Evolutionary conservation across 2,113 vertebrate species (phyloP).

Genomic region (Equus przewalskii): DNA sequence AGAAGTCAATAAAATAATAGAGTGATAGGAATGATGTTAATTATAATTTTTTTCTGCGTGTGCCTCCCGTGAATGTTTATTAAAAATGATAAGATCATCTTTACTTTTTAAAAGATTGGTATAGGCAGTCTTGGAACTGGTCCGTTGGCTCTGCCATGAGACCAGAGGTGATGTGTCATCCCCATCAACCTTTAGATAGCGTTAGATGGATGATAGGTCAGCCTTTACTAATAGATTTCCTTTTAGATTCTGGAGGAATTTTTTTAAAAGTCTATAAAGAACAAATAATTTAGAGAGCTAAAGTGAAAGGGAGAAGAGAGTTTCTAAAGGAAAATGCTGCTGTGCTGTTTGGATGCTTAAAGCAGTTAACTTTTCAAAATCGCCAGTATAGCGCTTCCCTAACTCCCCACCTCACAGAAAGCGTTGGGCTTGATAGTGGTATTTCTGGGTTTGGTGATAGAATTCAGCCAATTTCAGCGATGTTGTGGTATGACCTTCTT

Average conservation of each 20-base stretch:
- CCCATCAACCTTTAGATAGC: background rate
- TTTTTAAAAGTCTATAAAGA: background rate
- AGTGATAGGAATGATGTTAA: slow-evolving; percentile 41
- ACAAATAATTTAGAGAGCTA: background rate
- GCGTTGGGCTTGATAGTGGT: too few species aligned
- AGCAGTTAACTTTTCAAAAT: background rate
- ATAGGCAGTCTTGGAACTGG: background rate
- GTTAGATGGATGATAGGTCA: background rate
- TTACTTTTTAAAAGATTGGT: background rate
- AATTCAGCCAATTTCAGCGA: background rate
- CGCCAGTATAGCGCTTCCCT: background rate
- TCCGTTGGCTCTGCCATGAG: background rate
- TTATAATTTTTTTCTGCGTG: slow-evolving; percentile 39
- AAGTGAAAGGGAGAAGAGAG: background rate
- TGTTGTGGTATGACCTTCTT: background rate
- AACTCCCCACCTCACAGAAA: background rate
- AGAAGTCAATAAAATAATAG: background rate
- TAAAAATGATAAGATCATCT: slow-evolving; percentile 8
- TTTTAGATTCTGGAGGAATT: slow-evolving; percentile 8
- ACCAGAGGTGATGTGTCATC: background rate
- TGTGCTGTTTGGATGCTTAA: background rate
- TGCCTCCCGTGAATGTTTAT: slow-evolving; percentile 17
- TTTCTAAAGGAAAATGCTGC: background rate
- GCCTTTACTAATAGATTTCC: slow-evolving; percentile 26
- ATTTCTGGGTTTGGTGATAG: background rate